A percentile compares a stretch with the other conserved stretches of the same genome.
Conservation (phyloP, 2,888 invertebrate species). For the Drosophila greeni region DNA sequence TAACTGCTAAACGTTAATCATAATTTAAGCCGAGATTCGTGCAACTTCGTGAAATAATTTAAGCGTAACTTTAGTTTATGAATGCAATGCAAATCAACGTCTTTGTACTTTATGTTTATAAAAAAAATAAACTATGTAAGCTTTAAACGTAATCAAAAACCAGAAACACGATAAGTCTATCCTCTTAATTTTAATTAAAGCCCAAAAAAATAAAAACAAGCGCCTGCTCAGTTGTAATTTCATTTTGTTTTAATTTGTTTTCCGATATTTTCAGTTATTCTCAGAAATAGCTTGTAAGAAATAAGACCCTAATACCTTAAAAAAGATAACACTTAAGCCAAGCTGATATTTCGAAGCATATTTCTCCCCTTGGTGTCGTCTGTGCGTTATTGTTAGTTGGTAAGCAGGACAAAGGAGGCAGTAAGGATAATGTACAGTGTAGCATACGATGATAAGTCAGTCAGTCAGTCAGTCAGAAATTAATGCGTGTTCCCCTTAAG, state of each 20-base stretch:
- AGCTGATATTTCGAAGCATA: slow-evolving; percentile 20
- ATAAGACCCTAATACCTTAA: slow-evolving; percentile 18
- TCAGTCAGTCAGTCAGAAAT: slow-evolving; percentile 12
- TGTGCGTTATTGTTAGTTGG: slow-evolving; percentile 50
- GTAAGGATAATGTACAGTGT: slow-evolving; percentile 55
- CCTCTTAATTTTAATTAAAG: slow-evolving; percentile 16
- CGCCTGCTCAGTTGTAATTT: slow-evolving; percentile 20
- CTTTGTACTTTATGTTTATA: slow-evolving; percentile 57
- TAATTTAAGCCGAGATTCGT: slow-evolving; percentile 25
- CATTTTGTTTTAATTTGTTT: slow-evolving; percentile 2
- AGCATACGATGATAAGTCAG: slow-evolving; percentile 45
- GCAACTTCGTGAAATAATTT: slow-evolving; percentile 34
- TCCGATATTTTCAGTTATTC: slow-evolving; percentile 2
- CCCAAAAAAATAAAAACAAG: slow-evolving; percentile 23
- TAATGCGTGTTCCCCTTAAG: slow-evolving; percentile 16
- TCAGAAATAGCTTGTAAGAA: slow-evolving; percentile 15
- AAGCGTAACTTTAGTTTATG: slow-evolving; percentile 49
- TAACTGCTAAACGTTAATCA: slow-evolving; percentile 26
- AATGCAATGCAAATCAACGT: slow-evolving; percentile 38
- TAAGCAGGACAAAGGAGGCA: slow-evolving; percentile 21
- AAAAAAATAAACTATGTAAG: slow-evolving; percentile 62
- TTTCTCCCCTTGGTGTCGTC: slow-evolving; percentile 26
- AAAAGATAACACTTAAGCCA: slow-evolving; percentile 17
- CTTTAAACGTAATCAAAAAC: slow-evolving; percentile 67
- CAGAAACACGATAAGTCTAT: slow-evolving; percentile 38